phyloP scores from a whole-genome alignment of 2,797 vertebrate genomes.

The Halcyon smyrnensis region DNA sequence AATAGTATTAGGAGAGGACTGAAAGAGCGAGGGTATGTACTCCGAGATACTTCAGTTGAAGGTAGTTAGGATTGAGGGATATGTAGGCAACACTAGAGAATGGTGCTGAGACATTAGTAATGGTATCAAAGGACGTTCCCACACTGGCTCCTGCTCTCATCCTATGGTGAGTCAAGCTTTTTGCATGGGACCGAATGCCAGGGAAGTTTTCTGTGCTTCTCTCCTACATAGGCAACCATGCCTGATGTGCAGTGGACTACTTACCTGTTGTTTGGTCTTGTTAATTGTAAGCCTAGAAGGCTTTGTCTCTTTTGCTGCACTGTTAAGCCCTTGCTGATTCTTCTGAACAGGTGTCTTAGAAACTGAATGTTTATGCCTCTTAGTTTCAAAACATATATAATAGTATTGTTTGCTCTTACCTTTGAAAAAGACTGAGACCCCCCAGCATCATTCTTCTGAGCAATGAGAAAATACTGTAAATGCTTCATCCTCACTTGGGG shows the following conservation, averaged over 20 bases:
- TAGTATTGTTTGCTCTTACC: background rate
- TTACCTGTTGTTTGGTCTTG: background rate
- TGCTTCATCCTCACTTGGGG: constrained; percentile 9
- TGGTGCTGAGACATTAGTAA: background rate
- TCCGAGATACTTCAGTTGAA: background rate
- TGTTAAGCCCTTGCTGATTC: background rate
- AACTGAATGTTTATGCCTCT: background rate
- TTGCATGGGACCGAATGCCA: background rate
- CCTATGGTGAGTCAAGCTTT: background rate
- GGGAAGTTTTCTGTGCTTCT: background rate
- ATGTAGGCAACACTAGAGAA: background rate
- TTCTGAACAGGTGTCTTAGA: constrained; percentile 22
- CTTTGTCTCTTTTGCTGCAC: background rate
- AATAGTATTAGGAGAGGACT: background rate
- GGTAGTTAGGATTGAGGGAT: background rate
- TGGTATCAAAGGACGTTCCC: background rate
- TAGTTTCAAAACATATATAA: background rate
- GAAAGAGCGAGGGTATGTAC: background rate
- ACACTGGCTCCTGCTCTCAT: background rate
- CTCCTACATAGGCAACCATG: background rate
- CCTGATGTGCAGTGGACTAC: background rate
- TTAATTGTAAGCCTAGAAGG: background rate
- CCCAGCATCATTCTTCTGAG: background rate
- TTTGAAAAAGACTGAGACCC: background rate
- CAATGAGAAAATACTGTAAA: background rate